These are phyloP conservation scores for Panthera uncia DNA, from an alignment of 2,113 vertebrate species.

Conservation along the genomic window DNA sequence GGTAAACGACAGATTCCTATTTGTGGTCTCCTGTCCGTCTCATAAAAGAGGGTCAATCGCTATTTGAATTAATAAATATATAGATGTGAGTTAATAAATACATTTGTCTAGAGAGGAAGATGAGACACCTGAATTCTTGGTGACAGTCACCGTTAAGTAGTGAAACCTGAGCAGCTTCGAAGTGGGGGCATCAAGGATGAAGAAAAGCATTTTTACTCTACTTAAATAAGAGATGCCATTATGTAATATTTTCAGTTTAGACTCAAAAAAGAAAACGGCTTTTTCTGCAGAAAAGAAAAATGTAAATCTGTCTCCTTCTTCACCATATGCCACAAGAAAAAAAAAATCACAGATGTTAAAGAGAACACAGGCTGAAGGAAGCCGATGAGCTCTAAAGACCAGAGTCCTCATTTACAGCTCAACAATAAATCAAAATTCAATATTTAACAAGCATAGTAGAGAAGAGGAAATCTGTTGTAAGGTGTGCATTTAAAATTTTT, in stretches of 20 bases:
- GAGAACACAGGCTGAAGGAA: constrained; percentile 11
- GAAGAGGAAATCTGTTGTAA: neutral
- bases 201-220: constrained; percentile 22
- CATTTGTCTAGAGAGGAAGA: neutral
- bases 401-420: neutral
- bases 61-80: neutral
- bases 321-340: constrained; percentile 26
- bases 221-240: constrained; percentile 15
- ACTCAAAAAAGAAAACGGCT: constrained; percentile 46
- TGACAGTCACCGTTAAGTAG: neutral
- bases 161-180: neutral
- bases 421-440: neutral
- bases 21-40: neutral
- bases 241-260: constrained; percentile 54
- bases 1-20: neutral
- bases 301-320: constrained; percentile 53
- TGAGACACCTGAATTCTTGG: neutral
- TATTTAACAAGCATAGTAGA: neutral
- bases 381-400: neutral
- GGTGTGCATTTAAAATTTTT: neutral
- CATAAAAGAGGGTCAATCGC: neutral
- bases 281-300: constrained; percentile 52
- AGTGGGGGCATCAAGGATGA: neutral
- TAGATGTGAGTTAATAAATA: neutral
- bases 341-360: constrained; percentile 19